phyloP scores from a whole-genome alignment of 2,888 invertebrate species.

The Zaprionus obscuricornis region DNA sequence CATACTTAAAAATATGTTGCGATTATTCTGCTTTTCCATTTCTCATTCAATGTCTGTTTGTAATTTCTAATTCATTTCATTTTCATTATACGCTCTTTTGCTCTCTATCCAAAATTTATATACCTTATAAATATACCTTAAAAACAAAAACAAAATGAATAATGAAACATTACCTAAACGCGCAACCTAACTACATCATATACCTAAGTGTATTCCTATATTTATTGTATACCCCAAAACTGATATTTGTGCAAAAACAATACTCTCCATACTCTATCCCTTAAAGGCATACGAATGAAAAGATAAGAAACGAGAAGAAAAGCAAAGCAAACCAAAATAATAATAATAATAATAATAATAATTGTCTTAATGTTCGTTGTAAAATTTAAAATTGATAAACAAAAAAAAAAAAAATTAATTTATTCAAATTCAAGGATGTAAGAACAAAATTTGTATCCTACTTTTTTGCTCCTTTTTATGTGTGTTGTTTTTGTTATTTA shows the following conservation, averaged over 20 bases:
- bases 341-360: too few relatives aligned
- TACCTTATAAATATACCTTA: constrained; percentile 25
- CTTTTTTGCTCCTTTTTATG: constrained; percentile 75
- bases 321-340: constrained; percentile 1
- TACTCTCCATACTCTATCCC: constrained; percentile 57
- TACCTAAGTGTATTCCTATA: constrained; percentile 49
- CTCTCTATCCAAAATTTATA: constrained; percentile 47
- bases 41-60: constrained; percentile 43
- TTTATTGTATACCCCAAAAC: constrained; percentile 51
- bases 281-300: constrained; percentile 16
- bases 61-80: constrained; percentile 42
- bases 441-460: constrained; percentile 55
- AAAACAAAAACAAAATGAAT: not conserved
- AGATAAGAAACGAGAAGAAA: constrained; percentile 11
- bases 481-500: constrained; percentile 82
- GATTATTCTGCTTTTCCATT: constrained; percentile 40
- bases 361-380: constrained; percentile 64
- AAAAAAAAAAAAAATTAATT: constrained; percentile 22
- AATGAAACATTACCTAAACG: constrained; percentile 14
- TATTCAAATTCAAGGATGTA: constrained; percentile 54
- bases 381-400: constrained; percentile 36
- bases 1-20: constrained; percentile 31
- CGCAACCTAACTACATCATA: constrained; percentile 16
- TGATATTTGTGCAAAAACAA: constrained; percentile 73
- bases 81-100: too few relatives aligned